Evolutionary conservation across 2,797 vertebrate genomes (phyloP).

Genomic region (Clarias laeviceps): DNA sequence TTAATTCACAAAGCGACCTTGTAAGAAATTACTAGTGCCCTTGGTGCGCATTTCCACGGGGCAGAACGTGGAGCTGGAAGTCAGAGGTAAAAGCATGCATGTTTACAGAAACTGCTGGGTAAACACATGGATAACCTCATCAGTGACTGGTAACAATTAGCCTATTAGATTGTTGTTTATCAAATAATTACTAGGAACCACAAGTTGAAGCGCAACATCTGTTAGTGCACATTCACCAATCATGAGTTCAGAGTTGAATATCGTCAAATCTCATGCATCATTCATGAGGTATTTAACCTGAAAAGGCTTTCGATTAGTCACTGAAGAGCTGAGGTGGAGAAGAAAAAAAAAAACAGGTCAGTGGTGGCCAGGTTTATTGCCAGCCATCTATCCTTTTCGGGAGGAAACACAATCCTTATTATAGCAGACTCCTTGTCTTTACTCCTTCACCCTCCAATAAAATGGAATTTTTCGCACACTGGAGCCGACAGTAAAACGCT

Average conservation of each 20-base stretch:
- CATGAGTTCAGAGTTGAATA: constrained; percentile 71
- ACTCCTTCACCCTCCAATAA: constrained; percentile 63
- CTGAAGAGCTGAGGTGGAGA: constrained; percentile 39
- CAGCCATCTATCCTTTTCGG: constrained; percentile 50
- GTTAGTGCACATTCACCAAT: constrained; percentile 72
- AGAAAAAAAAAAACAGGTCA: constrained; percentile 58
- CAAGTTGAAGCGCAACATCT: constrained; percentile 72
- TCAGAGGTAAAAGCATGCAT: constrained; percentile 68
- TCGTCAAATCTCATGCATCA: constrained; percentile 69
- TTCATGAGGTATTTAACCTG: constrained; percentile 71
- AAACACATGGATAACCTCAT: constrained; percentile 69
- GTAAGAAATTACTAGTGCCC: constrained; percentile 54
- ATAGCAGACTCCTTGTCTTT: constrained; percentile 58
- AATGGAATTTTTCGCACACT: constrained; percentile 65
- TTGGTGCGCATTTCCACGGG: constrained; percentile 24
- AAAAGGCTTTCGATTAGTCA: constrained; percentile 62
- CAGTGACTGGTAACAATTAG: constrained; percentile 74
- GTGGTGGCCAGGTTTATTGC: constrained; percentile 58
- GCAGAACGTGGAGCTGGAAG: constrained; percentile 28
- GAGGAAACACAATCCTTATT: constrained; percentile 70
- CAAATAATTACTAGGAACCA: constrained; percentile 77
- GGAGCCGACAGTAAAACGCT: constrained; percentile 63
- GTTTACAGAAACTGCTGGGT: constrained; percentile 71
- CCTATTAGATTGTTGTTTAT: constrained; percentile 78
- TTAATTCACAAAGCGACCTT: constrained; percentile 66